These are phyloP conservation scores for Amaurobius ferox DNA, from an alignment of 2,888 invertebrate genomes.

Conservation along the genomic window DNA sequence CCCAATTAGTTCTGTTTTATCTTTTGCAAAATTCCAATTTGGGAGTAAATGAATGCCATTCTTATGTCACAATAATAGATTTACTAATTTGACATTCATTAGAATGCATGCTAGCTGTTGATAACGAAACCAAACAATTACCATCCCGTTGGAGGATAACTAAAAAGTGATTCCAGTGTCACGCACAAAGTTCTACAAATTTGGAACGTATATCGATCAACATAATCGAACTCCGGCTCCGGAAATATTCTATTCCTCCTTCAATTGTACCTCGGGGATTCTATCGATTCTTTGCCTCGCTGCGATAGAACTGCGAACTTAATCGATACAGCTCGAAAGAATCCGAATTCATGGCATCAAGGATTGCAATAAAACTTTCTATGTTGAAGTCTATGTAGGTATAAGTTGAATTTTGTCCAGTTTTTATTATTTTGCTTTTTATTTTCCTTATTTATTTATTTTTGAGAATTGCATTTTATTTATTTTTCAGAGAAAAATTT, in stretches of 20 bases:
- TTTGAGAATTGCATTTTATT: no score
- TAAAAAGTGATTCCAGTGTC: background rate
- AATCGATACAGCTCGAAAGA: background rate
- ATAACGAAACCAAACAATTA: no score
- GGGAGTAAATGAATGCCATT: no score
- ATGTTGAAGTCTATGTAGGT: background rate
- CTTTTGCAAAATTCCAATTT: no score
- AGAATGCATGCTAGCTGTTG: no score
- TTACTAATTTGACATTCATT: no score
- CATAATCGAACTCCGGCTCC: conserved; percentile 14
- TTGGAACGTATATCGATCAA: conserved; percentile 2
- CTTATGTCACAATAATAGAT: no score
- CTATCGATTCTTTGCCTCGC: background rate
- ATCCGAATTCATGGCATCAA: background rate
- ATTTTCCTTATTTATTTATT: no score
- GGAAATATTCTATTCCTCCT: conserved; percentile 8
- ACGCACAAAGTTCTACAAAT: conserved; percentile 2
- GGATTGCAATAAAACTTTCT: background rate
- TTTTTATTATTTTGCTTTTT: no score
- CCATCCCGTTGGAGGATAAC: background rate
- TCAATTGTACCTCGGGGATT: conserved; percentile 3
- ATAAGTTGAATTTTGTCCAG: background rate
- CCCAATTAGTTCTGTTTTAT: no score
- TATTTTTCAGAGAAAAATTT: no score
- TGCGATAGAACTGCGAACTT: background rate